A percentile compares a stretch with the other conserved stretches of the same genome.
Conservation (phyloP, 1,140 invertebrate genomes). For the Drosophila arawakana region DNA sequence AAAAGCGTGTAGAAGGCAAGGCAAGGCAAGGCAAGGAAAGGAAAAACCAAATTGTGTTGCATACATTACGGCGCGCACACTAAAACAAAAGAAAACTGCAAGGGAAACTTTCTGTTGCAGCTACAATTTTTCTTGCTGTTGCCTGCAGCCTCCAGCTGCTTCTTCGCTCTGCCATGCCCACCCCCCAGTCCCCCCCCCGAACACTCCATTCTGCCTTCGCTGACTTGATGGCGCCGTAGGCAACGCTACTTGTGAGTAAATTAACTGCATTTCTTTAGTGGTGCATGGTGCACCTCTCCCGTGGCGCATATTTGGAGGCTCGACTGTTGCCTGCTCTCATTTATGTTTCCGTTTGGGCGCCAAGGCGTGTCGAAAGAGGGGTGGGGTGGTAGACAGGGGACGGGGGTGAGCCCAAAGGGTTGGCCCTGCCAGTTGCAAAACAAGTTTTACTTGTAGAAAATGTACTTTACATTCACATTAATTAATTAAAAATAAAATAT, state of each 20-base stretch:
- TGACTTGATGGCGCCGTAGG: constrained; percentile 5
- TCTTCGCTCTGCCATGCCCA: no score
- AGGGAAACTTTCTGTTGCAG: constrained; percentile 72
- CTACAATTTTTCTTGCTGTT: constrained; percentile 61
- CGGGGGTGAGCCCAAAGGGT: constrained; percentile 53
- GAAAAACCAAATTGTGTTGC: constrained; percentile 67
- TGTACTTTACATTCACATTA: constrained; percentile 84
- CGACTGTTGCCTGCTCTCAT: constrained; percentile 41
- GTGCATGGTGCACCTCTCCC: constrained; percentile 55
- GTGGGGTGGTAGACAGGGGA: constrained; percentile 1
- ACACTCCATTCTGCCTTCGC: no score
- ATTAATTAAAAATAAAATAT: constrained; percentile 84
- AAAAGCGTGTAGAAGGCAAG: background rate
- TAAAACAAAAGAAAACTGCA: constrained; percentile 82
- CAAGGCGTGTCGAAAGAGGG: constrained; percentile 23
- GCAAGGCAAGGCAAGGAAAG: constrained; percentile 21
- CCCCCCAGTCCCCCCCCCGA: no score
- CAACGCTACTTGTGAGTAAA: constrained; percentile 78
- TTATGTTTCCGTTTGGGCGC: constrained; percentile 39
- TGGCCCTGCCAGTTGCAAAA: constrained; percentile 70
- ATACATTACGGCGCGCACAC: constrained; percentile 80
- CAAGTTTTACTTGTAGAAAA: constrained; percentile 84
- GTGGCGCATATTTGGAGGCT: constrained; percentile 75
- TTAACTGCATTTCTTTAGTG: constrained; percentile 83
- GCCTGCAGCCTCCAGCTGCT: constrained; percentile 46